phyloP scores from a whole-genome alignment of 2,888 invertebrate species.

The Eupithecia centaureata region DNA sequence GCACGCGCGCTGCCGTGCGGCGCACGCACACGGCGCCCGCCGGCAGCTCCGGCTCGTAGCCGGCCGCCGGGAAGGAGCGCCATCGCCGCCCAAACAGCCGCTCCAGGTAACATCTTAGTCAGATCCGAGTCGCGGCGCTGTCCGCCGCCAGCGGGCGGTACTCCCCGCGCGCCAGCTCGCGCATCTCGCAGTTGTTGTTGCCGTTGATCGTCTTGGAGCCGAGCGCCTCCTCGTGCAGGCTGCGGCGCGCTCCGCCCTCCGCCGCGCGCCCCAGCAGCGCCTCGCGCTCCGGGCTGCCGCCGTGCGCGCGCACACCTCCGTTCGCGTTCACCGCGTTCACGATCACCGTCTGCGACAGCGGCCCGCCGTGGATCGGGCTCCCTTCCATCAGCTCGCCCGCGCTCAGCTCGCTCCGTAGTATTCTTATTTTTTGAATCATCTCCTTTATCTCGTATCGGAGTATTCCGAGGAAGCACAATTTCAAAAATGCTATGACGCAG shows the following conservation, averaged over 20 bases:
- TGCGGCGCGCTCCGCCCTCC: slow-evolving; percentile 74
- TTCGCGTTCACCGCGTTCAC: slow-evolving; percentile 83
- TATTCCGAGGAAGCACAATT: slow-evolving; percentile 94
- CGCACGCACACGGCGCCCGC: slow-evolving; percentile 47
- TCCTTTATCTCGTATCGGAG: slow-evolving; percentile 94
- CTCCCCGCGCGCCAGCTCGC: slow-evolving; percentile 86
- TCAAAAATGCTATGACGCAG: slow-evolving; percentile 94
- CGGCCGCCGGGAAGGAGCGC: slow-evolving; percentile 78
- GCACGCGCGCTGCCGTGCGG: slow-evolving; percentile 70
- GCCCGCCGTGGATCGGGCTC: slow-evolving; percentile 78
- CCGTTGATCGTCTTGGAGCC: slow-evolving; percentile 88
- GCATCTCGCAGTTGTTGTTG: slow-evolving; percentile 91
- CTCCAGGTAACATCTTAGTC: slow-evolving; percentile 91
- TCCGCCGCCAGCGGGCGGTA: slow-evolving; percentile 81
- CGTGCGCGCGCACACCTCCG: slow-evolving; percentile 84
- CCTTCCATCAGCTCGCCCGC: slow-evolving; percentile 77
- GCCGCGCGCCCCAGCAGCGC: slow-evolving; percentile 80
- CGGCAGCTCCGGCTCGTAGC: slow-evolving; percentile 69
- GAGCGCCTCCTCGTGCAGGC: slow-evolving; percentile 74
- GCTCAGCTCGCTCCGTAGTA: slow-evolving; percentile 88
- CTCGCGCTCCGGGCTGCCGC: slow-evolving; percentile 82
- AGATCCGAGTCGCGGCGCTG: slow-evolving; percentile 85
- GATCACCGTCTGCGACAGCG: slow-evolving; percentile 76
- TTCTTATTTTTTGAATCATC: slow-evolving; percentile 95
- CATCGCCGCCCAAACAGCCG: slow-evolving; percentile 86